Conservation (phyloP, 2,888 invertebrate genomes). For the Laothoe populi region DNA sequence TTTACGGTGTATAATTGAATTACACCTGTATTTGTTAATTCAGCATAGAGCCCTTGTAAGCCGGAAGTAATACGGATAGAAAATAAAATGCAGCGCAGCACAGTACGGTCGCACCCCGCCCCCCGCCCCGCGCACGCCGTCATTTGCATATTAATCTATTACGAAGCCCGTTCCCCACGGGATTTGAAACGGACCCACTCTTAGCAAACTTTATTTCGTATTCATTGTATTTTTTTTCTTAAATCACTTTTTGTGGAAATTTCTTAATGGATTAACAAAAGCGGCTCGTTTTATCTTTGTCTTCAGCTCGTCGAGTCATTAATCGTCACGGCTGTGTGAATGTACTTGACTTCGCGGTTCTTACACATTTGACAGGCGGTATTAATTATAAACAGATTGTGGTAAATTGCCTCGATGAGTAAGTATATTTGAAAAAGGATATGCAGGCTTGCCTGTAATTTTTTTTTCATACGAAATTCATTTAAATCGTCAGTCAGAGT, state of each 20-base stretch:
- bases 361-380: constrained; percentile 10
- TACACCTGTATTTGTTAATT: not conserved
- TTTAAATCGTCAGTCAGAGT: not conserved
- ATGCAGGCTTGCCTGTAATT: not conserved
- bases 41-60: not conserved
- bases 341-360: constrained; percentile 3
- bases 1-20: too few relatives aligned
- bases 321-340: not conserved
- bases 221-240: constrained; percentile 21
- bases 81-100: constrained; percentile 9
- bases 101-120: not conserved
- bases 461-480: not conserved
- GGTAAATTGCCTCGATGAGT: constrained; percentile 1
- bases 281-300: not conserved
- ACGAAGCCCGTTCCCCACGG: constrained; percentile 35
- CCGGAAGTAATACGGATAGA: not conserved
- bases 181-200: constrained; percentile 33
- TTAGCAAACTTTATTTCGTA: constrained; percentile 28
- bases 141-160: constrained; percentile 48
- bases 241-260: constrained; percentile 24
- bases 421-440: not conserved
- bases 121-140: not conserved
- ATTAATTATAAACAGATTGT: constrained; percentile 8
- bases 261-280: constrained; percentile 28
- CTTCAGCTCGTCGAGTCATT: not conserved